Conservation (phyloP, 2,797 vertebrate genomes). For the Cyclopterus lumpus region DNA sequence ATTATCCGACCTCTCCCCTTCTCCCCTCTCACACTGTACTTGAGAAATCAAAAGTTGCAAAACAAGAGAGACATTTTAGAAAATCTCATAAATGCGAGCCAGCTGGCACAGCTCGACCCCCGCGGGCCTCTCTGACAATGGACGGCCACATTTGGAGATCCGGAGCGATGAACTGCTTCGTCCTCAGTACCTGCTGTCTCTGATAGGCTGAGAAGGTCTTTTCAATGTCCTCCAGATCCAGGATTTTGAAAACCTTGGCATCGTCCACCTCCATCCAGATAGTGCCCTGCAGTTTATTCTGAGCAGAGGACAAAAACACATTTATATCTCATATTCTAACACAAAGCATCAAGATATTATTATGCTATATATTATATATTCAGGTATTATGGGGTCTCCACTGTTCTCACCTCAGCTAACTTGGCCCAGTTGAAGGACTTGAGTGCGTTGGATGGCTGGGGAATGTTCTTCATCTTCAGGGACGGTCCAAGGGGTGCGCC, state of each 20-base stretch:
- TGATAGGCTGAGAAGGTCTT: constrained; percentile 99
- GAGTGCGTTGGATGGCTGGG: constrained; percentile 93
- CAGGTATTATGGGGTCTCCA: neutral
- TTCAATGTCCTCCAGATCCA: constrained; percentile 96
- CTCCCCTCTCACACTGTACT: constrained; percentile 2
- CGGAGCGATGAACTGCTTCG: neutral
- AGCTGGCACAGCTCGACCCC: neutral
- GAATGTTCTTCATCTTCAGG: constrained; percentile 94
- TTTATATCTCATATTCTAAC: neutral
- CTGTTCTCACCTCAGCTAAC: constrained; percentile 90
- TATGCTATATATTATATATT: neutral
- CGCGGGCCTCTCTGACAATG: neutral
- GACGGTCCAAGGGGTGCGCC: constrained; percentile 88
- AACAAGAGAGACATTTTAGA: constrained; percentile 9
- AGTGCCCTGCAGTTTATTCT: constrained; percentile 96
- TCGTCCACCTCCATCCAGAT: constrained; percentile 96
- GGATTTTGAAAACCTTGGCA: constrained; percentile 91
- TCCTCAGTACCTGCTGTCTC: constrained; percentile 93
- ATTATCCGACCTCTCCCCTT: neutral
- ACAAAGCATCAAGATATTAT: neutral
- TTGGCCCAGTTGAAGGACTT: constrained; percentile 99
- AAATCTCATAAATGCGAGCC: constrained; percentile 22
- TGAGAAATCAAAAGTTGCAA: constrained; percentile 37
- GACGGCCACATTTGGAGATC: neutral
- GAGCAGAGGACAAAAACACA: constrained; percentile 31